Evolutionary conservation across 2,888 invertebrate genomes (phyloP).

Genomic region (Drosophila koepferae): DNA sequence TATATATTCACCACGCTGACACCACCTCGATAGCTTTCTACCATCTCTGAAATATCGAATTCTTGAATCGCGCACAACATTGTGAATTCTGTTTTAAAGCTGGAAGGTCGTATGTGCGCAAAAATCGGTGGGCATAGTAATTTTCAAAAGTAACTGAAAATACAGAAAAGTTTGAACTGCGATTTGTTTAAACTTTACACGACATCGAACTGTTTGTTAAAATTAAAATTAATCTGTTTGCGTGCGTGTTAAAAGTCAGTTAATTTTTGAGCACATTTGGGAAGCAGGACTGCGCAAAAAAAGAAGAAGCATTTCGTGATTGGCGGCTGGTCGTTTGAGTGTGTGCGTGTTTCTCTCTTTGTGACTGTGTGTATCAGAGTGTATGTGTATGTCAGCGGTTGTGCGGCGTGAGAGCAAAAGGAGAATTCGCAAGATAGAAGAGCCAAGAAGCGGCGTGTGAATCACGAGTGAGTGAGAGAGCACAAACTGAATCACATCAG

Average conservation of each 20-base stretch:
- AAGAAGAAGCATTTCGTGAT: constrained; percentile 60
- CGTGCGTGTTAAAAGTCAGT: constrained; percentile 43
- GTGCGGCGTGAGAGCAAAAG: constrained; percentile 65
- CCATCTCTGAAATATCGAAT: constrained; percentile 40
- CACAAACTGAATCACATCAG: constrained; percentile 54
- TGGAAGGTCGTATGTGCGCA: constrained; percentile 66
- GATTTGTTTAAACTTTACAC: constrained; percentile 41
- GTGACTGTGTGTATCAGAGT: constrained; percentile 34
- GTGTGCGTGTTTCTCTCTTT: constrained; percentile 44
- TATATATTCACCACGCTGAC: constrained; percentile 26
- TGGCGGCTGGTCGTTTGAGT: constrained; percentile 61
- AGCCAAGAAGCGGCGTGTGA: constrained; percentile 68
- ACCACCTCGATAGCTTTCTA: constrained; percentile 22
- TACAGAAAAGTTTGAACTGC: constrained; percentile 39
- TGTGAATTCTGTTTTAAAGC: constrained; percentile 65
- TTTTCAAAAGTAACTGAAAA: constrained; percentile 63
- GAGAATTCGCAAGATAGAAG: constrained; percentile 66
- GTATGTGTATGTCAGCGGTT: constrained; percentile 53
- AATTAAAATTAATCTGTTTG: constrained; percentile 42
- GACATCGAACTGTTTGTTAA: constrained; percentile 49
- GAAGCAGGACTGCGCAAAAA: constrained; percentile 61
- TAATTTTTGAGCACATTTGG: constrained; percentile 41
- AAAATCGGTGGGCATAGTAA: constrained; percentile 59
- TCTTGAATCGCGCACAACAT: constrained; percentile 38
- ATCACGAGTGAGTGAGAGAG: constrained; percentile 57